Evolutionary conservation across 1,140 invertebrate species (phyloP).

Genomic region (Panagrolaimus sp.): DNA sequence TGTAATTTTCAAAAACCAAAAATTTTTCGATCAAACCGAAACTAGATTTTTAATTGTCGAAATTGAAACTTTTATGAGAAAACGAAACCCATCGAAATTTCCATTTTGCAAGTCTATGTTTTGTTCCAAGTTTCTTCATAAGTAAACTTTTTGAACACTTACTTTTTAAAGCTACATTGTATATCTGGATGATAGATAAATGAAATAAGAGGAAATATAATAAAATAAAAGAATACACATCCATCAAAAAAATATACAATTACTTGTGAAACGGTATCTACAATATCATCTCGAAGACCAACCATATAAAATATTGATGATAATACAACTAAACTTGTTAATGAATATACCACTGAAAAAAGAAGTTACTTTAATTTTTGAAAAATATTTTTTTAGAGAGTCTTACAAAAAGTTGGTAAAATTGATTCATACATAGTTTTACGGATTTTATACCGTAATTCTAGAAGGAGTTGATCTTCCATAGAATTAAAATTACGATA

Average conservation of each 20-base stretch:
- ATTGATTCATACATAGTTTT: slow-evolving; percentile 42
- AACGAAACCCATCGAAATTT: too few species aligned
- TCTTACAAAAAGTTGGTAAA: slow-evolving; percentile 40
- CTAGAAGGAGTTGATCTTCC: slow-evolving; percentile 34
- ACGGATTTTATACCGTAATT: slow-evolving; percentile 37
- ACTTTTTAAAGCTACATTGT: slow-evolving; percentile 25
- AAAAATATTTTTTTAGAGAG: not conserved
- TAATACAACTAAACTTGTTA: slow-evolving; percentile 33
- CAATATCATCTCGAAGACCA: slow-evolving; percentile 26
- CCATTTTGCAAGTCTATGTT: too few species aligned
- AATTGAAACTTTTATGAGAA: too few species aligned
- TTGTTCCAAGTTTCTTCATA: too few species aligned
- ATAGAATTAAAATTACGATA: slow-evolving; percentile 31
- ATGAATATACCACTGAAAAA: slow-evolving; percentile 36
- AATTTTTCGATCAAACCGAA: too few species aligned
- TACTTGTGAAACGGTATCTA: slow-evolving; percentile 26
- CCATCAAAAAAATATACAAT: slow-evolving; percentile 41
- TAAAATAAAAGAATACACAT: slow-evolving; percentile 33
- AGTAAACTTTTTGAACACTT: not conserved
- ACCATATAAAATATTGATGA: slow-evolving; percentile 44
- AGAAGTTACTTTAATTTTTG: not conserved
- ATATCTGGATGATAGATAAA: slow-evolving; percentile 39
- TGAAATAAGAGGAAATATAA: slow-evolving; percentile 35
- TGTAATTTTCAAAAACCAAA: too few species aligned
- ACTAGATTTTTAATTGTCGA: too few species aligned